These are phyloP conservation scores for Pristionchus entomophagus DNA, from an alignment of 2,888 invertebrate species.

Conservation along the genomic window DNA sequence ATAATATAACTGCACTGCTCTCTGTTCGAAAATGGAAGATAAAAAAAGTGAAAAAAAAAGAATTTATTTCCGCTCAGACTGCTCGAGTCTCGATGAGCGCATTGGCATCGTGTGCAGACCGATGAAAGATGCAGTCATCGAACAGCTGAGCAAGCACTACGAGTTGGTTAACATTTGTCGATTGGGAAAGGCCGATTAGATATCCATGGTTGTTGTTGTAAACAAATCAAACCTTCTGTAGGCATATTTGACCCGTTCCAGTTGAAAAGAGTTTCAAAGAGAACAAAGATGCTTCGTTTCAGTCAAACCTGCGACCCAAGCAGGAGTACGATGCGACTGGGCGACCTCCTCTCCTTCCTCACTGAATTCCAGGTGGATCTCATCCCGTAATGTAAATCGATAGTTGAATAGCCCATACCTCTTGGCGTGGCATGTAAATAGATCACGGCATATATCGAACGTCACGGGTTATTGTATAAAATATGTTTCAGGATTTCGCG, in stretches of 20 bases:
- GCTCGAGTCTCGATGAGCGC: background rate
- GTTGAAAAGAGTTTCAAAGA: background rate
- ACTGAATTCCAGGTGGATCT: slow-evolving; percentile 40
- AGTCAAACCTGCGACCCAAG: background rate
- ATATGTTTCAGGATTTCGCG: slow-evolving; percentile 14
- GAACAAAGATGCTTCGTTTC: no score
- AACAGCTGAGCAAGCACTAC: slow-evolving; percentile 33
- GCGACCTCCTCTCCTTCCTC: slow-evolving; percentile 24
- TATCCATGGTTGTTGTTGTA: no score
- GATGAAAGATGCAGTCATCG: background rate
- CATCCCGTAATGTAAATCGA: background rate
- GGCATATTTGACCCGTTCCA: background rate
- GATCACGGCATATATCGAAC: no score
- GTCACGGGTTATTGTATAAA: background rate
- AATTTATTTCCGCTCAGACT: background rate
- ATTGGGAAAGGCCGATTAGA: no score
- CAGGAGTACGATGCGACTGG: background rate
- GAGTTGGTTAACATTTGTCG: background rate
- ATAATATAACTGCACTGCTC: background rate
- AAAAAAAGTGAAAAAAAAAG: background rate
- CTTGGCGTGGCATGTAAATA: no score
- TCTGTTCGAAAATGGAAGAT: background rate
- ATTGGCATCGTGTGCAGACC: background rate
- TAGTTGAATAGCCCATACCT: no score
- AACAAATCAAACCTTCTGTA: no score